Percentiles rank a stretch among this genome's conserved stretches.
Conservation (phyloP, 2,888 invertebrate species). For the Melanostoma scalare region DNA sequence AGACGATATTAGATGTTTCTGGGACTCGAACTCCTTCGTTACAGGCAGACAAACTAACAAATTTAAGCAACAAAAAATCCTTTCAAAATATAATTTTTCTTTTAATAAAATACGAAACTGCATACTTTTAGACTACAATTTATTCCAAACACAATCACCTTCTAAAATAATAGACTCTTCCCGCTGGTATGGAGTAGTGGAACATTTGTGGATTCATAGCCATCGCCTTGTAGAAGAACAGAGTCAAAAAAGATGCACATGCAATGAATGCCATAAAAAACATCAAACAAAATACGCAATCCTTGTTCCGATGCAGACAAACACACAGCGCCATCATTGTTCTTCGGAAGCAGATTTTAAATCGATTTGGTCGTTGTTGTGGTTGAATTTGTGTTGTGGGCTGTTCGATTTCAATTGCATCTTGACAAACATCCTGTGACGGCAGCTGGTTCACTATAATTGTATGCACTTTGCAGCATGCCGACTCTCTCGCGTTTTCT, state of each 20-base stretch:
- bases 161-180: slow-evolving; percentile 51
- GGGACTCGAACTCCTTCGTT: too few species aligned
- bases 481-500: slow-evolving; percentile 46
- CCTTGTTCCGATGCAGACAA: slow-evolving; percentile 78
- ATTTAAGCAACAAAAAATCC: too few species aligned
- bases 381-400: background rate
- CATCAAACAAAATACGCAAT: slow-evolving; percentile 79
- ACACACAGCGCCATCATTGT: slow-evolving; percentile 20
- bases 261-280: slow-evolving; percentile 79
- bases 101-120: too few species aligned
- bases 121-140: background rate
- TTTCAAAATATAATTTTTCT: too few species aligned
- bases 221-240: slow-evolving; percentile 80
- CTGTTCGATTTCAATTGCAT: background rate
- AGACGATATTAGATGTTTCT: too few species aligned
- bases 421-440: too few species aligned
- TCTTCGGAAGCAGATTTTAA: background rate
- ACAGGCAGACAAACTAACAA: too few species aligned
- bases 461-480: slow-evolving; percentile 51
- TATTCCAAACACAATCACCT: background rate
- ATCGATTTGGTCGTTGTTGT: background rate
- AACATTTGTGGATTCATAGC: slow-evolving; percentile 74
- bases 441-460: slow-evolving; percentile 28
- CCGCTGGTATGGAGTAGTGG: slow-evolving; percentile 38
- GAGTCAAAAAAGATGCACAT: slow-evolving; percentile 79